Base-by-base conservation (phyloP, 2,888 invertebrate species). In the Drosophila mercatorum region DNA sequence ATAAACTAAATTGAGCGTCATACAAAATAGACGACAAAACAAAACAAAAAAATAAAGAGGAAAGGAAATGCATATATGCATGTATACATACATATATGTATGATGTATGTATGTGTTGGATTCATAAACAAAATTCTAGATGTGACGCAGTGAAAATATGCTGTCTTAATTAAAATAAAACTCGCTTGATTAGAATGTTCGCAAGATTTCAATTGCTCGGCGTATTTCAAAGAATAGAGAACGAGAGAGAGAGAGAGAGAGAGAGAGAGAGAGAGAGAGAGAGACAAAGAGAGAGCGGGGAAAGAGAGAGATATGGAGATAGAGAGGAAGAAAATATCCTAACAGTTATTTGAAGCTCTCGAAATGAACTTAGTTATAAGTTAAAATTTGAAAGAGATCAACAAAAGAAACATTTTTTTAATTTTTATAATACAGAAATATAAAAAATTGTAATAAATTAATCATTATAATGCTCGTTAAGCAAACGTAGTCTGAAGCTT, bases 141-240 rank as follows among this genome's bases (percentile, higher is more conserved):
- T 10, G 61, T 59, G 58, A 66, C 58, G 58, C 46, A 36, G 38
- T 36, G 10, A 5, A 61, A 66, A 52, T 41, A 28, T 56, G 51
- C 44, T 34, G 22, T 22, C 10, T 67, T 55, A 22, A 73, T 59
- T 59, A 59, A 67, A 51, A 46, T 34, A 14, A 43, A 62, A 56
- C 38, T 38, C 41, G n/a, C 6, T 57, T 58, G 68, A 78, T 79
- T 75, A 31, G 70, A 68, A 59, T 62, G 51, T 7, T 61, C 41
- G 28, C 34, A 62, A 47, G 53, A 44, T 68, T 81, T 75, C 52
- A 76, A 78, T 71, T 81, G 46, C 17, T n/a, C 31, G 17, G 28
- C 17, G 22, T 36, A n/a, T 53, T 44, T 34, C 14, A 43, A 44
- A 40, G 60, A 49, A 22, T 4, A 31, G 7, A 28, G 3, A 55